Evolutionary conservation across 1,140 invertebrate genomes (phyloP).

Genomic region (Polypedilum vanderplanki): DNA sequence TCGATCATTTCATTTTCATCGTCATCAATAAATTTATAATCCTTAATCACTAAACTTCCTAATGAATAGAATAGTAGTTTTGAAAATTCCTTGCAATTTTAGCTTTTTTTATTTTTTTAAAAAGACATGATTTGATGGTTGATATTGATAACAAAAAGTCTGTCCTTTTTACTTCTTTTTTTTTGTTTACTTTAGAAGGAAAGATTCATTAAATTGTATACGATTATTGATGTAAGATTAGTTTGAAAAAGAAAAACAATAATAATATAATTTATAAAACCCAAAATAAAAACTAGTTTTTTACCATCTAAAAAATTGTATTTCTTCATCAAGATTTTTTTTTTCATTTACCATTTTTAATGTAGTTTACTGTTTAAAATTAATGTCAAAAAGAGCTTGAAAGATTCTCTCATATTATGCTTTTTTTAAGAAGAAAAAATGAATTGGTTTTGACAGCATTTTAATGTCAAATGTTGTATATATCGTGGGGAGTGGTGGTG

Average conservation of each 20-base stretch:
- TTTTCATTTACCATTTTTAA: too few relatives aligned
- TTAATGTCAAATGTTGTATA: constrained; percentile 1
- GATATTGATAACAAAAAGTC: not conserved
- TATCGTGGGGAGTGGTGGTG: constrained; percentile 1
- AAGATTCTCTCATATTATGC: not conserved
- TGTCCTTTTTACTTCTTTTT: not conserved
- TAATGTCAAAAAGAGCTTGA: constrained; percentile 17
- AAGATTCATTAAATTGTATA: constrained; percentile 15
- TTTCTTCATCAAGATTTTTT: too few relatives aligned
- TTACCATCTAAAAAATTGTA: not conserved
- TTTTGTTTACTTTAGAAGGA: not conserved
- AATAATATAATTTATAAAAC: not conserved
- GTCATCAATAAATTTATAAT: not conserved
- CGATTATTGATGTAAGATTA: not conserved
- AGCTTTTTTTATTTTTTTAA: not conserved
- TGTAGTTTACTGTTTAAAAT: constrained; percentile 8
- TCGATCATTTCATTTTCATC: constrained; percentile 1
- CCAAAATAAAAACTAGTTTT: constrained; percentile 7
- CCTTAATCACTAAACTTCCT: constrained; percentile 12
- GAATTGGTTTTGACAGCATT: constrained; percentile 10
- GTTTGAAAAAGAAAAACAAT: constrained; percentile 3
- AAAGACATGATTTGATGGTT: constrained; percentile 15
- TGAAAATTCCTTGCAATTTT: constrained; percentile 13
- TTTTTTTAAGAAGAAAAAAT: constrained; percentile 14
- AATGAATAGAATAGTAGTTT: constrained; percentile 19